These are phyloP conservation scores for Capreolus pygargus DNA, from an alignment of 2,113 vertebrate genomes.

Conservation along the genomic window DNA sequence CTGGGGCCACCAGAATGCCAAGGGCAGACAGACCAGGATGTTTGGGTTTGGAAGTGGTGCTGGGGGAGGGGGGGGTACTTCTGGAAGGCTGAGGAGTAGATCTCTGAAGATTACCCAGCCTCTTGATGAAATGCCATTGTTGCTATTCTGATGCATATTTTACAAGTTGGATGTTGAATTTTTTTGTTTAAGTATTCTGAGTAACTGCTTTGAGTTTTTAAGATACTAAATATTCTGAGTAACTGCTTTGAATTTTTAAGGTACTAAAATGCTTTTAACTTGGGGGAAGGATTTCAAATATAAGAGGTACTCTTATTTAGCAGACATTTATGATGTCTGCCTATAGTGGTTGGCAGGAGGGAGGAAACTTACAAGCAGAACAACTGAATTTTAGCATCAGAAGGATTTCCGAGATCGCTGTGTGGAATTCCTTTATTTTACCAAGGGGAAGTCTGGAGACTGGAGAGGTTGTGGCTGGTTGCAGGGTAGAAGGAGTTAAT, in stretches of 20 bases:
- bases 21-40: background rate
- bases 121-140: background rate
- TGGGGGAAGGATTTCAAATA: background rate
- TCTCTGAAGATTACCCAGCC: background rate
- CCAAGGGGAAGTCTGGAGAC: background rate
- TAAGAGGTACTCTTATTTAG: background rate
- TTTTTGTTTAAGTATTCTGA: background rate
- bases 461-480: background rate
- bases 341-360: background rate
- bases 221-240: background rate
- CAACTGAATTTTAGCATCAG: background rate
- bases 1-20: background rate
- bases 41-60: background rate
- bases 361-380: background rate
- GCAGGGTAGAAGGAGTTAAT: background rate
- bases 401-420: background rate
- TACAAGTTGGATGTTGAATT: background rate
- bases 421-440: background rate
- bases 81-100: background rate
- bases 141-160: background rate
- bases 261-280: background rate
- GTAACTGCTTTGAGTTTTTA: background rate
- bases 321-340: background rate
- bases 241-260: background rate
- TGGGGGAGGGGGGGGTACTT: background rate